Evolutionary conservation across 2,888 invertebrate species (phyloP), one percentile per base, ranked within the genome.

Genomic region (Drosophila recens): DNA sequence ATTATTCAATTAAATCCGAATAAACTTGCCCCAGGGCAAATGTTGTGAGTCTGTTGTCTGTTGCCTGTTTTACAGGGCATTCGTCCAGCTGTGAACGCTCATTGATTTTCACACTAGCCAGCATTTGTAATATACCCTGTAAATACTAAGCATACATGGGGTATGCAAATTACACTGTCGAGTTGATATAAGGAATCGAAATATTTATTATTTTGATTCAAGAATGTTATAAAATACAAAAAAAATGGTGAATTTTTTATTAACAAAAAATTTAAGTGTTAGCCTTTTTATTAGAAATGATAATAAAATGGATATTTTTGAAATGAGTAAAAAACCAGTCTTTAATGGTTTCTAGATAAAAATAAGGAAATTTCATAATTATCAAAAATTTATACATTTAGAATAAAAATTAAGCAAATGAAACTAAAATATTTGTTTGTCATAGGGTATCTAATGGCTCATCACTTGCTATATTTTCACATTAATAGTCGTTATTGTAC

Each of bases 1-100:
- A 91, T 91, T 91, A 91, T 92, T 92, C 91, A 92, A 92, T 91
- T 91, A 92, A 92, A 91, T 92, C 90, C 89, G 89, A 89, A 92
- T 91, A 90, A 90, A 89, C 86, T 77, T 80, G 82, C 84, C 91
- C 80, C 78, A 33, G 45, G 46, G 70, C 62, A 13, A 27, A 13
- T 69, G 69, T 27, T 45, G 15, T 34, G 40, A n/a, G 40, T 45
- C 53, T 10, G 11, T 17, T 53, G 45, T 38, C 42, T 23, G 43
- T 58, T 33, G 36, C 11, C 45, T 52, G 38, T 67, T 42, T 52
- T 62, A 33, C 38, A 49, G 75, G 67, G 57, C 53, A 38, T 36
- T 62, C 34, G 51, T 59, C 36, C 75, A 71, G 78, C 72, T 79
- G 67, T 62, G 67, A 65, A 34, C 54, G 54, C 68, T 83, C 83